Evolutionary conservation across 2,888 invertebrate genomes (phyloP).

Genomic region (Antheraea assamensis): DNA sequence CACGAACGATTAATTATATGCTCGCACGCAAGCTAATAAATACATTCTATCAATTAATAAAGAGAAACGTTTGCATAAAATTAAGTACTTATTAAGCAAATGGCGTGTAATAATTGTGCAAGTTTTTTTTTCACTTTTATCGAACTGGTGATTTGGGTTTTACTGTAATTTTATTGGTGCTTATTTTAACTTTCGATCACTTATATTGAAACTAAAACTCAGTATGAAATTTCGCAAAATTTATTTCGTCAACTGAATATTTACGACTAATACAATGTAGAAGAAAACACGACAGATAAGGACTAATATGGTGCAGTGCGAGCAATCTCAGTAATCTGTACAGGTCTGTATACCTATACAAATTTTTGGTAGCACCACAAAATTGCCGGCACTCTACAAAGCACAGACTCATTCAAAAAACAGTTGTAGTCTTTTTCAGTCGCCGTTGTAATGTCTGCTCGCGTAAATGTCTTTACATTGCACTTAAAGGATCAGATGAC

Average conservation of each 20-base stretch:
- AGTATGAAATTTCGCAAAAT: neutral
- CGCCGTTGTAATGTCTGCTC: no score
- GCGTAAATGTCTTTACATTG: no score
- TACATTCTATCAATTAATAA: constrained; percentile 54
- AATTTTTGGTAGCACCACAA: no score
- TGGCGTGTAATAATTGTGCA: constrained; percentile 39
- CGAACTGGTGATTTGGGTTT: constrained; percentile 12
- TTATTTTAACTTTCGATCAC: neutral
- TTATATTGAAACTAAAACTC: neutral
- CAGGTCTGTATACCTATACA: no score
- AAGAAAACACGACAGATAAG: neutral
- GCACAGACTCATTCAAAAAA: no score
- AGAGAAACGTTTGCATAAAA: constrained; percentile 65
- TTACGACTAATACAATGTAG: neutral
- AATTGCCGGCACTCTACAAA: no score
- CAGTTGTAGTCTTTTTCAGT: no score
- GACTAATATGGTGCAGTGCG: neutral
- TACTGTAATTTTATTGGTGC: constrained; percentile 12
- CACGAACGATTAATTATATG: constrained; percentile 67
- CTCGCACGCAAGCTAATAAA: constrained; percentile 68
- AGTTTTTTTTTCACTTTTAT: constrained; percentile 22
- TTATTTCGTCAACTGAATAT: neutral
- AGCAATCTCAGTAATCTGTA: no score
- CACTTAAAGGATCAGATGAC: no score
- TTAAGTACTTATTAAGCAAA: constrained; percentile 53